Base-by-base conservation (phyloP, 2,113 vertebrate genomes). In the Helogale parvula region DNA sequence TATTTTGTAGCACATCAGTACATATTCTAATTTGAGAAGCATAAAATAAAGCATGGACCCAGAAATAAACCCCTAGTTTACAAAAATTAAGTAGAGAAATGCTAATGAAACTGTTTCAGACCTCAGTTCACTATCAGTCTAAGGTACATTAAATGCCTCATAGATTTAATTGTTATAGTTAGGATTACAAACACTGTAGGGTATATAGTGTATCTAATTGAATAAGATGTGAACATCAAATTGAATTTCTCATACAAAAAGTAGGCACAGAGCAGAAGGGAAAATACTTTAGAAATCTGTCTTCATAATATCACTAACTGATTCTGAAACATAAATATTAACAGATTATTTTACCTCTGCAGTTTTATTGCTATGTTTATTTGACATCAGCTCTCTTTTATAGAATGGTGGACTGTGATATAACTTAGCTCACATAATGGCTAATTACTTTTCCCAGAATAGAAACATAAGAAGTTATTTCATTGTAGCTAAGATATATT, bases 281-380 rank as follows among this genome's bases (percentile, higher is more conserved):
- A 69, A 94, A 88, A 54, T 77, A 94, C 77, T 90, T 93, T 54
- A 79, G 66, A 92, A 83, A 79, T 89, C 66, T 63, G 60, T 45
- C 41, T 63, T 89, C 7, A 27, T 83, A 80, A 52, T 45, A 94
- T 41, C 27, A 68, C 33, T 52, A 15, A 52, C 0, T 52, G 45
- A 77, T 71, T 79, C 38, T 93, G 69, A 93, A 96, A 35, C 27
- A 38, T 52, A 86, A 77, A 52, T 8, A 23, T 65, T 45, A 88
- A 63, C 47, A 89, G 15, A 82, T 52, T 77, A 66, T 90, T 95
- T 81, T 66, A 66, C 60, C 66, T 88, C 35, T 88, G 33, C 14
- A 35, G 16, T 16, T 72, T 60, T 57, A n/a, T 54, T 76, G 21
- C 45, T 96, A 14, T n/a, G 57, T 88, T 79, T 90, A 60, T 74